Percentiles rank a stretch among this genome's conserved stretches.
Conservation (phyloP, 2,113 vertebrate genomes). For the Calidris pygmaea region DNA sequence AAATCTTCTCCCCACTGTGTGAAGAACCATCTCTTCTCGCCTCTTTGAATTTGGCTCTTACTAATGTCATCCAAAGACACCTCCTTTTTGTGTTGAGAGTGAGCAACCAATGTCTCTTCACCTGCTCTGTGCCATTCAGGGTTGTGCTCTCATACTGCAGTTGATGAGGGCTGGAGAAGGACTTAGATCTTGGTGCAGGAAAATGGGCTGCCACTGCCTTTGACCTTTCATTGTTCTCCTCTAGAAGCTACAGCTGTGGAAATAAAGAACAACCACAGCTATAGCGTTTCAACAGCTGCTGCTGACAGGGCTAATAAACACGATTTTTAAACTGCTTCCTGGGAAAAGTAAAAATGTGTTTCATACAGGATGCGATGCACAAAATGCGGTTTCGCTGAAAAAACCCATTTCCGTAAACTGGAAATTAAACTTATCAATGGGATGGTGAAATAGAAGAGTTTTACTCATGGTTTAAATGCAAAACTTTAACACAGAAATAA, state of each 20-base stretch:
- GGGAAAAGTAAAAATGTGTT: conserved; percentile 3
- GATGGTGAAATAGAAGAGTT: not conserved
- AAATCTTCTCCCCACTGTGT: accelerated
- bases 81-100: not conserved
- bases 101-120: not conserved
- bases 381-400: not conserved
- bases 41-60: not conserved
- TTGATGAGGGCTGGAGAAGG: not conserved
- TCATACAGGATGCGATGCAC: not conserved
- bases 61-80: not conserved
- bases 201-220: not conserved
- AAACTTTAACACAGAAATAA: not conserved
- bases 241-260: not conserved
- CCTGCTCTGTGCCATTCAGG: not conserved
- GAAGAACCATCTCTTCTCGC: not conserved
- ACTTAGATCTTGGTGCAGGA: not conserved
- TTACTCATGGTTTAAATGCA: not conserved
- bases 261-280: not conserved
- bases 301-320: conserved; percentile 1
- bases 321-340: conserved; percentile 45
- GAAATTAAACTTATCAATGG: not conserved
- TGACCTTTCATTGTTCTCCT: conserved; percentile 46
- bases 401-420: not conserved
- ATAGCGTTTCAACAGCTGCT: not conserved
- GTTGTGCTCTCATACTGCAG: not conserved